Base-by-base conservation (phyloP, 92 coral and sea anemone species). In the Epizoanthus rinbou region DNA sequence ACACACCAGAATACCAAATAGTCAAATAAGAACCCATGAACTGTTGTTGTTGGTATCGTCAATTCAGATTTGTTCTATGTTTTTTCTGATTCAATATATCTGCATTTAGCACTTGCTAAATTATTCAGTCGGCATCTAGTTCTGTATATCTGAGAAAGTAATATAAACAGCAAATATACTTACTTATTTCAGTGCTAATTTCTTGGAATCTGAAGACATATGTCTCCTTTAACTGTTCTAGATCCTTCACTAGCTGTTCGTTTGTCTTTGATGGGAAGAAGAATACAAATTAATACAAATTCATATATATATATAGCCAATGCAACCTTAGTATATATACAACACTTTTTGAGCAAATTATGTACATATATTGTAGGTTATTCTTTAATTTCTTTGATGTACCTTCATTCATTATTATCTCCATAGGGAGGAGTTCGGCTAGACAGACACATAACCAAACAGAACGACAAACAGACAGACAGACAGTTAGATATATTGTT, bases 181-280 rank as follows among this genome's bases (percentile, higher is more conserved):
- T 74, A 96, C 95, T 88, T 35, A 94, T 94, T 81, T 92, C 91
- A 9, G 75, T 82, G 41, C 86, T 86, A 52, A 90, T 91, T 76
- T 96, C 99, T 70, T 94, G 94, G 78, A 94, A 96, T 68, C 88
- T 85, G 50, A 96, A 89, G 8, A 94, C 94, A 63, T 93, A 96
- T 64, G 90, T 92, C 81, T 96, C 99, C 57, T 96, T 96, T 53
- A 88, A 15, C 73, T 93, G 98, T 64, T 96, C 99, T 14, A 96
- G 85, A 62, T 72, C 87, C 83, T 96, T 96, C 19, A 92, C 91
- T 11, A 94, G 79, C 17, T 74, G 64, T 67, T 96, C 98, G 87
- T 94, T 91, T 58, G 85, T 80, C 99, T 96, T 8, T 47, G 39
- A 43, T 16, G 45, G 13, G 69, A 74, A 28, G 43, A 5, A 47